Conservation (phyloP, 30 jellyfish, hydroid and myxozoan species). For the Clytia hemisphaerica region DNA sequence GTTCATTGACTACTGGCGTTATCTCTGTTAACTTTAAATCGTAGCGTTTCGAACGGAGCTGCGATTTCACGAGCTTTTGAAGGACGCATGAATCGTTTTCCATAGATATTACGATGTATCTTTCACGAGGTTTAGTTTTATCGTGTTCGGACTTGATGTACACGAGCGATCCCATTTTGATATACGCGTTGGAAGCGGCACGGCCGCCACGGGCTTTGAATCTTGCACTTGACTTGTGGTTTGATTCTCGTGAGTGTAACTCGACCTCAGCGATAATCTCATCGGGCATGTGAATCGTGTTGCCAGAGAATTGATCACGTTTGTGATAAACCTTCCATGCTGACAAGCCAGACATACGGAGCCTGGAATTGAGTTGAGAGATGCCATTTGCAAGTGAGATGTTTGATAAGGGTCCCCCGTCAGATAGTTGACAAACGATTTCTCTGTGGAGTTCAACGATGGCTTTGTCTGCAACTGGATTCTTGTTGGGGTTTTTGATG, state of each 20-base stretch:
- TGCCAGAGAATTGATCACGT: neutral
- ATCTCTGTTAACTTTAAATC: neutral
- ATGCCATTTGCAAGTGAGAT: neutral
- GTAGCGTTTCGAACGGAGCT: neutral
- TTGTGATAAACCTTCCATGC: neutral
- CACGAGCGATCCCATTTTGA: neutral
- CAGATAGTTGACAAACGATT: no score
- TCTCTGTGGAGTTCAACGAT: no score
- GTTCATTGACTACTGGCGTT: no score
- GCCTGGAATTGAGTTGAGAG: neutral
- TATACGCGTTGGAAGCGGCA: neutral
- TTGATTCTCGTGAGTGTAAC: neutral
- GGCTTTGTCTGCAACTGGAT: no score
- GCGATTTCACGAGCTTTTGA: neutral
- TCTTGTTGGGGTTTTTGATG: no score
- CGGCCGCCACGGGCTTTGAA: conserved; percentile 3
- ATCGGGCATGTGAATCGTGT: neutral
- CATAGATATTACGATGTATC: neutral
- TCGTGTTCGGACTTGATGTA: conserved; percentile 7
- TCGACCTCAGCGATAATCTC: neutral
- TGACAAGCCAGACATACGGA: neutral
- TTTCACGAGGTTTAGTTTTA: neutral
- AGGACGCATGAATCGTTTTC: neutral
- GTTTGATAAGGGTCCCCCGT: neutral
- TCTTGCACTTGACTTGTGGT: neutral